These are phyloP conservation scores for Fregetta grallaria DNA, from an alignment of 2,113 vertebrate species.

Conservation along the genomic window DNA sequence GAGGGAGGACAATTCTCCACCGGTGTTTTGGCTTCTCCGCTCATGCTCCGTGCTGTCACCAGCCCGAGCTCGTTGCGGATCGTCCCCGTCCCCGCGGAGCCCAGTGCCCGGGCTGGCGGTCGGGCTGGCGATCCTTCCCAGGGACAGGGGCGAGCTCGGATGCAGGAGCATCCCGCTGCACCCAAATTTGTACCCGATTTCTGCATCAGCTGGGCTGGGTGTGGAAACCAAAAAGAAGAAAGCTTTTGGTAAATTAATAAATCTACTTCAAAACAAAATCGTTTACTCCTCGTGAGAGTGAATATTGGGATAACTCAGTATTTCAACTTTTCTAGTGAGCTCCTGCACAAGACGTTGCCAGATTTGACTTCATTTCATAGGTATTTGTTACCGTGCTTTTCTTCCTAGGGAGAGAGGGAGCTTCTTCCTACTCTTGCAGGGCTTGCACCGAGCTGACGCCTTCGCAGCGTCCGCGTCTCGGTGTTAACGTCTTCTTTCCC, in stretches of 20 bases:
- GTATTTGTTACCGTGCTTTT: not conserved
- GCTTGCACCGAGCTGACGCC: not conserved
- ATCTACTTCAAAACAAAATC: not conserved
- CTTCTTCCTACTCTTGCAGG: not conserved
- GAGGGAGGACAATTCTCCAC: not conserved
- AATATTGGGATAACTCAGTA: not conserved
- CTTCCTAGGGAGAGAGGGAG: not conserved
- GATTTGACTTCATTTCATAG: not conserved
- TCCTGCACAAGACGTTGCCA: not conserved
- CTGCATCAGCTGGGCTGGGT: not conserved
- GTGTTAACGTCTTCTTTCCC: not conserved
- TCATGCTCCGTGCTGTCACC: rapidly evolving
- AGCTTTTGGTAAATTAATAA: not conserved
- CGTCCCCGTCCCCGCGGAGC: not conserved
- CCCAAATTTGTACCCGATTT: not conserved
- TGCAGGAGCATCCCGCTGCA: rapidly evolving
- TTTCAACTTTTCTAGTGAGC: not conserved
- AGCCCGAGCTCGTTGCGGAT: too few relatives aligned
- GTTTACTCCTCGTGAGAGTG: not conserved
- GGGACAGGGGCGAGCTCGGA: not conserved
- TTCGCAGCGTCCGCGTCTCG: rapidly evolving
- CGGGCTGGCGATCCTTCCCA: not conserved
- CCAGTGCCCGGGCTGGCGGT: not conserved
- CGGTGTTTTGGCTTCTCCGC: not conserved
- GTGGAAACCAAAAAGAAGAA: not conserved